Percentiles rank a stretch among this genome's conserved stretches.
Conservation (phyloP, 2,113 vertebrate species). For the Poecilia latipinna region DNA sequence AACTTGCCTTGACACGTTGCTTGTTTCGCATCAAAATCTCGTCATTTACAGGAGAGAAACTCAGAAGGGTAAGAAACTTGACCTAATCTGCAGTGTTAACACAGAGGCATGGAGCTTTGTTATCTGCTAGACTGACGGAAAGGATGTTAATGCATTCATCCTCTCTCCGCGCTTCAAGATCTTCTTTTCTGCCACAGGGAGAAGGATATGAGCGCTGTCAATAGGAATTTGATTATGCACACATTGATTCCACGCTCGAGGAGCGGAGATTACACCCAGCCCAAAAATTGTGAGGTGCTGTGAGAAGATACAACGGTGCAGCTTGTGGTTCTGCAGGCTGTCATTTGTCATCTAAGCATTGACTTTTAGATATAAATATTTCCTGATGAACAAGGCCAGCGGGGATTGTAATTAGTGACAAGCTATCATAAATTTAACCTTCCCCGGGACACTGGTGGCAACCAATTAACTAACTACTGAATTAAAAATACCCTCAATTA, state of each 20-base stretch:
- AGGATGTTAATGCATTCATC: conserved; percentile 99
- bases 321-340: conserved; percentile 67
- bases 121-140: conserved; percentile 95
- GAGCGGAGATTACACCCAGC: conserved; percentile 73
- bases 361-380: conserved; percentile 81
- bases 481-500: conserved; percentile 84
- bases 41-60: conserved; percentile 99
- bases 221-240: conserved; percentile 83
- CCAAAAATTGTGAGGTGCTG: conserved; percentile 44
- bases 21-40: conserved; percentile 99
- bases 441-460: conserved; percentile 81
- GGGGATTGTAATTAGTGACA: conserved; percentile 84
- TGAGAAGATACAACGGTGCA: conserved; percentile 49
- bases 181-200: conserved; percentile 81
- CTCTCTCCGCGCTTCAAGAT: conserved; percentile 78
- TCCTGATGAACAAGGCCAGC: conserved; percentile 84
- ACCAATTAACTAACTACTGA: conserved; percentile 84
- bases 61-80: conserved; percentile 99
- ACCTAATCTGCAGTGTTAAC: conserved; percentile 99
- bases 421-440: conserved; percentile 84
- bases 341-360: conserved; percentile 82
- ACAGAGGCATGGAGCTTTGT: conserved; percentile 97
- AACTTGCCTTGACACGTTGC: conserved; percentile 99
- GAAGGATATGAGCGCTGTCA: conserved; percentile 80
- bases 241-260: conserved; percentile 78